Evolutionary conservation across 2,113 vertebrate species (phyloP).

Genomic region (Tamias sibiricus): DNA sequence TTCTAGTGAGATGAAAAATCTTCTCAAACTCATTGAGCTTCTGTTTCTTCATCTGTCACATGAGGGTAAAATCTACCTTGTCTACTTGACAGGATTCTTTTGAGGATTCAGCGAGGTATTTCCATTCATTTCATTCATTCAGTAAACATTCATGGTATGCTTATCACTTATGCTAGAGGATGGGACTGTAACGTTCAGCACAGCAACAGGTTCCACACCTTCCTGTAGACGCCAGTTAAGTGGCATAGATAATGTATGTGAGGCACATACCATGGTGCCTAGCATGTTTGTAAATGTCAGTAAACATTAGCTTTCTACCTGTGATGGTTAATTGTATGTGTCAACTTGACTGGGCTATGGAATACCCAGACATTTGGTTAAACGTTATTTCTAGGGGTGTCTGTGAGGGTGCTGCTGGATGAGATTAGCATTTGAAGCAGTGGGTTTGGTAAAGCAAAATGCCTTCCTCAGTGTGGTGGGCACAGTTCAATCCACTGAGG

Average conservation of each 20-base stretch:
- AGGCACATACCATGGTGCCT: background rate
- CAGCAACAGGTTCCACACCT: background rate
- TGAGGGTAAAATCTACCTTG: background rate
- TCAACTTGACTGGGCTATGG: background rate
- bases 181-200: background rate
- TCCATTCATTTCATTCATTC: background rate
- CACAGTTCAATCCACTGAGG: background rate
- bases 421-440: background rate
- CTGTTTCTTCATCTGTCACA: background rate
- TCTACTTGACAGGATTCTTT: background rate
- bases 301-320: background rate
- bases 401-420: background rate
- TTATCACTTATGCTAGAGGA: background rate
- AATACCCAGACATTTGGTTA: background rate
- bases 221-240: background rate
- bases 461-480: background rate
- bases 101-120: background rate
- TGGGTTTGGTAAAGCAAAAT: background rate
- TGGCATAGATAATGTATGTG: background rate
- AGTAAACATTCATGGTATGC: background rate
- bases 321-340: background rate
- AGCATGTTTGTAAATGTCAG: background rate
- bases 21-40: slow-evolving; percentile 4
- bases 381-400: background rate
- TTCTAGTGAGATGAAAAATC: background rate